Conservation (phyloP, 2,797 vertebrate genomes). For the Dallia pectoralis region DNA sequence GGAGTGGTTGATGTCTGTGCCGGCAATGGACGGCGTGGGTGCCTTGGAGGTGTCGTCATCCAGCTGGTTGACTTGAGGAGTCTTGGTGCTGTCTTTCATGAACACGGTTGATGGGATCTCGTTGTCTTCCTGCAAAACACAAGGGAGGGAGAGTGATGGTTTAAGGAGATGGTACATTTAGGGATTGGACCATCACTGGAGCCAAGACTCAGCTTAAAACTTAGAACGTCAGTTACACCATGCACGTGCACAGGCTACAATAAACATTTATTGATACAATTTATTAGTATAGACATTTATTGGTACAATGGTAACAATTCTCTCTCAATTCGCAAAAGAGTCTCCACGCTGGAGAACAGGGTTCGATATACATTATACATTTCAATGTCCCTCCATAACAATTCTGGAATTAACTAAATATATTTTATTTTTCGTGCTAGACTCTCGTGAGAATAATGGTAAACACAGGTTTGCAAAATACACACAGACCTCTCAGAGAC, state of each 20-base stretch:
- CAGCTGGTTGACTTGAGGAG: slow-evolving; percentile 72
- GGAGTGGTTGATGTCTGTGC: slow-evolving; percentile 74
- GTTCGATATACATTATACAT: too few species aligned
- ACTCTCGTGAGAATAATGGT: neutral
- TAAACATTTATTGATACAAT: too few species aligned
- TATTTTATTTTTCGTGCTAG: neutral
- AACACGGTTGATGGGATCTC: slow-evolving; percentile 90
- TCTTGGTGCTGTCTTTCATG: slow-evolving; percentile 77
- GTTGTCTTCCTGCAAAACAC: slow-evolving; percentile 87
- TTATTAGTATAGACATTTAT: too few species aligned
- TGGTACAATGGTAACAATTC: too few species aligned
- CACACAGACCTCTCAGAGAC: neutral
- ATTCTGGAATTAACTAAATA: too few species aligned
- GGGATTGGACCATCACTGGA: neutral
- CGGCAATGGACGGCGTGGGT: slow-evolving; percentile 54
- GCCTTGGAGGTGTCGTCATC: slow-evolving; percentile 70
- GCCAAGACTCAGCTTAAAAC: neutral
- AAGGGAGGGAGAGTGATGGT: slow-evolving; percentile 16
- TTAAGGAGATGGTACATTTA: neutral
- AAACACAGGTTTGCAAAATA: neutral
- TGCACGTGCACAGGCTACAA: neutral
- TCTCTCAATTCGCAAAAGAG: too few species aligned
- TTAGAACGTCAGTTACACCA: neutral
- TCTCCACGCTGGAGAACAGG: too few species aligned
- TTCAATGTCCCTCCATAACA: too few species aligned